Percentiles rank a stretch among this genome's conserved stretches.
These are phyloP conservation scores for Spodoptera picta DNA, from an alignment of 2,888 invertebrate genomes.

Conservation along the genomic window DNA sequence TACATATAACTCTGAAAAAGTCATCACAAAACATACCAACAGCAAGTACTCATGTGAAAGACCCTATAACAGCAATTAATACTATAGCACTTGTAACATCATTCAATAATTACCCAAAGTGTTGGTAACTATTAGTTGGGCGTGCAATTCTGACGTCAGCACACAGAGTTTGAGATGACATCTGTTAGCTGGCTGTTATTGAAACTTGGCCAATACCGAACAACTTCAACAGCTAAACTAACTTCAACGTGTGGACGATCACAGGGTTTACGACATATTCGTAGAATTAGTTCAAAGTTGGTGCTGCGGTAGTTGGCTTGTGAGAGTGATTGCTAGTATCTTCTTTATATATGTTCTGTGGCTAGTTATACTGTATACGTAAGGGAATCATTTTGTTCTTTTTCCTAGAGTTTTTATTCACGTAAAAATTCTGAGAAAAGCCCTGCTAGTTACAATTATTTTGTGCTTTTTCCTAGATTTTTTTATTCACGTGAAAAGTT, in stretches of 20 bases:
- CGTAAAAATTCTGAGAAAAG: no score
- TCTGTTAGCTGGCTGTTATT: slow-evolving; percentile 41
- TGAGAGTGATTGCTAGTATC: no score
- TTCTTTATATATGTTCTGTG: no score
- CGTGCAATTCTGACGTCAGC: slow-evolving; percentile 42
- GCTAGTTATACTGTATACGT: no score
- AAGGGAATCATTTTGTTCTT: no score
- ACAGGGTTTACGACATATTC: slow-evolving; percentile 5
- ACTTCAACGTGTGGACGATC: slow-evolving; percentile 13
- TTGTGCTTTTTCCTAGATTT: no score
- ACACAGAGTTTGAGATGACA: slow-evolving; percentile 41
- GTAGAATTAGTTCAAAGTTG: no score
- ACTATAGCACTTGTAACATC: neutral
- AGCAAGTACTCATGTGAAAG: neutral
- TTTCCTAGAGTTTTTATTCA: no score
- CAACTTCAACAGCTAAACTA: slow-evolving; percentile 17
- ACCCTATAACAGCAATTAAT: slow-evolving; percentile 2
- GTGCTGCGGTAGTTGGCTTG: no score
- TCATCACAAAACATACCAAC: neutral
- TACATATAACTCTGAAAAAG: no score
- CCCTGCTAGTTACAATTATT: no score
- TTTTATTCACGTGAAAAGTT: no score
- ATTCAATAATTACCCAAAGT: slow-evolving; percentile 29
- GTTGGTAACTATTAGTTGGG: slow-evolving; percentile 18
- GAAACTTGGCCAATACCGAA: slow-evolving; percentile 42